Percentiles rank a stretch among this genome's conserved stretches.
phyloP scores from a whole-genome alignment of 2,113 vertebrate genomes.

The Carassius auratus region DNA sequence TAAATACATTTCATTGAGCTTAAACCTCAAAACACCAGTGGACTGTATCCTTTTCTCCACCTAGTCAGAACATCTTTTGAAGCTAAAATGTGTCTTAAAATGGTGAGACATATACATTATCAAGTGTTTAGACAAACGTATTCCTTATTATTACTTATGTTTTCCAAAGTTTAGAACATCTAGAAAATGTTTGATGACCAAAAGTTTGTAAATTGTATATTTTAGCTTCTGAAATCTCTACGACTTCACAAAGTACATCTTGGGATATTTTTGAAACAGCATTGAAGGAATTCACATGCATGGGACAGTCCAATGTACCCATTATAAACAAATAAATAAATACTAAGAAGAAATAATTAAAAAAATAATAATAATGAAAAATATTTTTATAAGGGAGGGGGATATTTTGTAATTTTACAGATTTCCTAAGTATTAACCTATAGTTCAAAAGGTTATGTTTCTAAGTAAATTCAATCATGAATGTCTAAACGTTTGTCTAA shows the following conservation, averaged over 20 bases:
- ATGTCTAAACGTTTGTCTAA: neutral
- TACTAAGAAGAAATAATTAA: neutral
- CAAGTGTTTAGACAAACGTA: neutral
- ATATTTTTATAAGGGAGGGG: too few relatives aligned
- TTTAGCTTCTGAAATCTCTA: neutral
- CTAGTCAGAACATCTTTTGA: neutral
- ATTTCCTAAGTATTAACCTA: too few relatives aligned
- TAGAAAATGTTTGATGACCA: neutral
- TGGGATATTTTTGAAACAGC: neutral
- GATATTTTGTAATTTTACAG: too few relatives aligned
- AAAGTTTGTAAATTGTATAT: neutral
- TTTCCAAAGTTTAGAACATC: neutral
- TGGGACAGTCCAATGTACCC: neutral
- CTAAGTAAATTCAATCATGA: neutral
- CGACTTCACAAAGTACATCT: neutral
- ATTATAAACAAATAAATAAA: neutral
- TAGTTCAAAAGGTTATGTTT: neutral
- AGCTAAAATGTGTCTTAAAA: neutral
- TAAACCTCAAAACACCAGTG: constrained; percentile 25
- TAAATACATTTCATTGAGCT: neutral
- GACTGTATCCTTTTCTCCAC: neutral
- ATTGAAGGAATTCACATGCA: neutral
- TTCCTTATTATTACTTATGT: neutral
- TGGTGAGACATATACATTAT: neutral
- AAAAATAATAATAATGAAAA: neutral